Evolutionary conservation across 2,888 invertebrate species (phyloP).

Genomic region (Lasioglossum zephyrum): DNA sequence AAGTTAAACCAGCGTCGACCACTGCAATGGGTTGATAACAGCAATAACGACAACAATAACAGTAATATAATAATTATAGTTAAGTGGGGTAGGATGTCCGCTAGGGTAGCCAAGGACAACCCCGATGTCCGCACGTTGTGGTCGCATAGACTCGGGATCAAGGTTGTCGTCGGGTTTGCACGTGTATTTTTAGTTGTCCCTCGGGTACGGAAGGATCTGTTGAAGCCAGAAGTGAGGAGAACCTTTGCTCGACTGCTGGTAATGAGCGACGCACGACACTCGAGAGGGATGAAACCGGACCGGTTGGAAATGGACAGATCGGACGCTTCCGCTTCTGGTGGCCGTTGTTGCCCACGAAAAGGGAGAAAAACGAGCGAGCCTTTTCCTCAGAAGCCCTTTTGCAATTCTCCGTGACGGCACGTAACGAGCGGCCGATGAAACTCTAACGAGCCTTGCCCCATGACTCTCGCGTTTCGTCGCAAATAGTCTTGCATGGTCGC

Average conservation of each 20-base stretch:
- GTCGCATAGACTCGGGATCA: constrained; percentile 23
- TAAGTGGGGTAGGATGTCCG: neutral
- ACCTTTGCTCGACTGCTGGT: constrained; percentile 67
- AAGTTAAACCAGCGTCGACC: no score
- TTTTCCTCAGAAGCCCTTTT: constrained; percentile 56
- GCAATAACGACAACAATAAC: no score
- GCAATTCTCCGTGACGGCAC: constrained; percentile 55
- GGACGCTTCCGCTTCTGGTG: constrained; percentile 55
- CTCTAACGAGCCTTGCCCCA: constrained; percentile 70
- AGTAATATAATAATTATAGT: neutral
- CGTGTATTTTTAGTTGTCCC: constrained; percentile 61
- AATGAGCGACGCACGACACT: constrained; percentile 70
- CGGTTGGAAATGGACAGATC: constrained; percentile 67
- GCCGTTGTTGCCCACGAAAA: constrained; percentile 28
- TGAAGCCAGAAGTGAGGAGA: constrained; percentile 55
- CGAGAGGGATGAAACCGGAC: constrained; percentile 53
- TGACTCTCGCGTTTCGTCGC: constrained; percentile 67
- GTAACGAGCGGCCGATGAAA: constrained; percentile 71
- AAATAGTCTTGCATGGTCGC: constrained; percentile 51
- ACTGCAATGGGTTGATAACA: no score
- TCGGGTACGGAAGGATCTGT: constrained; percentile 35
- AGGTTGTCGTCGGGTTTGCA: constrained; percentile 38
- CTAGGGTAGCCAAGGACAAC: neutral
- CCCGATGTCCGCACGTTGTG: neutral
- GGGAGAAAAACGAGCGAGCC: constrained; percentile 58